Percentiles rank a stretch among this genome's conserved stretches.
These are phyloP conservation scores for Macrocentrus cingulum DNA, from an alignment of 1,140 invertebrate genomes.

Conservation along the genomic window DNA sequence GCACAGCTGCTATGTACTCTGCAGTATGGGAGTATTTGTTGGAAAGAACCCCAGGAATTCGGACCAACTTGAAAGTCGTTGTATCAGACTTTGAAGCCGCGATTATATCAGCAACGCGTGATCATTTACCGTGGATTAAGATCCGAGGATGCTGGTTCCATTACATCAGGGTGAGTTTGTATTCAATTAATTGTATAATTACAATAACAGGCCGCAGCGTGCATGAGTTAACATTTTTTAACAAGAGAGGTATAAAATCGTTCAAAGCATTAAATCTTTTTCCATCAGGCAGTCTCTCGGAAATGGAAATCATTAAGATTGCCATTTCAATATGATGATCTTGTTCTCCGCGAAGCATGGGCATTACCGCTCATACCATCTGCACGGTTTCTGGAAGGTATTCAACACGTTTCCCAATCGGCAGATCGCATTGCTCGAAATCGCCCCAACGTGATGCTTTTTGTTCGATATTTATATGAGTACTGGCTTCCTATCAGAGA, in stretches of 20 bases:
- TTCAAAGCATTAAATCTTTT: not conserved
- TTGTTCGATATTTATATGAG: not conserved
- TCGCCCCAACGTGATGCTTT: not conserved
- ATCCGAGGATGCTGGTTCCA: conserved; percentile 21
- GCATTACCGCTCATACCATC: conserved; percentile 10
- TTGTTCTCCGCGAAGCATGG: not conserved
- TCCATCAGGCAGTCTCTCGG: conserved; percentile 5
- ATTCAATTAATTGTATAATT: not conserved
- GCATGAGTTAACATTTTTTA: no score
- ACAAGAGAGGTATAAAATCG: no score
- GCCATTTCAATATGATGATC: no score
- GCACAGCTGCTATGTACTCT: not conserved
- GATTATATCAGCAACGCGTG: not conserved
- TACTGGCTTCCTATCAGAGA: conserved; percentile 5
- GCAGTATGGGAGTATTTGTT: not conserved
- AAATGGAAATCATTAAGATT: not conserved
- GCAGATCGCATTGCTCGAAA: not conserved
- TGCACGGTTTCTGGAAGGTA: not conserved
- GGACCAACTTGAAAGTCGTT: not conserved
- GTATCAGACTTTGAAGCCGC: not conserved
- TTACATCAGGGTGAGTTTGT: not conserved
- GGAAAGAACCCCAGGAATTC: not conserved
- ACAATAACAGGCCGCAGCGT: no score
- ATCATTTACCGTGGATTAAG: not conserved
- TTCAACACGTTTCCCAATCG: not conserved